Percentiles rank a stretch among this genome's conserved stretches.
phyloP scores from a whole-genome alignment of 2,113 vertebrate genomes.

The Periophthalmus modestus region DNA sequence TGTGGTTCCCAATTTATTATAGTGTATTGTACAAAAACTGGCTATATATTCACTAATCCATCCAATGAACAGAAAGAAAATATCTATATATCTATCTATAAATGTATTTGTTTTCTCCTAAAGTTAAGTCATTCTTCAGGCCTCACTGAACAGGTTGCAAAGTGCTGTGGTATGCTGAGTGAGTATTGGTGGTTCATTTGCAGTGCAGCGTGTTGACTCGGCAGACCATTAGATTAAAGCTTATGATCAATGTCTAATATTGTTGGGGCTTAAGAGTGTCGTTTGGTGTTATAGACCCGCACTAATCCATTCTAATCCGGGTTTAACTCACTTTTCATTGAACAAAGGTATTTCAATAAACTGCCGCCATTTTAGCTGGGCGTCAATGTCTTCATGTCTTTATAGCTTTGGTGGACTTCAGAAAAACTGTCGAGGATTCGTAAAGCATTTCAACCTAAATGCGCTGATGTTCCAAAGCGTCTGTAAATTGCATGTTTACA shows the following conservation, averaged over 20 bases:
- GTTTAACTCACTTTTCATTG: constrained; percentile 15
- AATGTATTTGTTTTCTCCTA: not conserved
- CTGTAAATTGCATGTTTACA: constrained; percentile 1
- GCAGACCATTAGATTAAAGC: constrained; percentile 1
- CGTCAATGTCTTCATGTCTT: constrained; percentile 24
- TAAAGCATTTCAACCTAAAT: constrained; percentile 30
- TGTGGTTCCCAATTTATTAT: too few species aligned
- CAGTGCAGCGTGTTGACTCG: not conserved
- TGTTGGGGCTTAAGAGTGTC: not conserved
- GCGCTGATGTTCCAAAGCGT: constrained; percentile 14
- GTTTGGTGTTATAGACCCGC: not conserved
- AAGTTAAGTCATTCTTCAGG: too few species aligned
- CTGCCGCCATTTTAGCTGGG: constrained; percentile 5
- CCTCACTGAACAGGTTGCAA: not conserved
- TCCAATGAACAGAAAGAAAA: not conserved
- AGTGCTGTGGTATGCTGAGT: not conserved
- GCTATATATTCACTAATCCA: not conserved
- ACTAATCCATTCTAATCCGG: constrained; percentile 4
- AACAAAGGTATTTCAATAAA: constrained; percentile 21
- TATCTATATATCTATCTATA: not conserved
- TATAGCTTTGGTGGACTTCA: constrained; percentile 22
- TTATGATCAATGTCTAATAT: constrained; percentile 1
- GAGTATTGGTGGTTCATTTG: not conserved
- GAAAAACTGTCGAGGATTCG: constrained; percentile 38
- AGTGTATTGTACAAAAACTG: too few species aligned